Percentiles rank a stretch among this genome's conserved stretches.
phyloP scores from a whole-genome alignment of 2,888 invertebrate genomes.

The Caenorhabditis becei region DNA sequence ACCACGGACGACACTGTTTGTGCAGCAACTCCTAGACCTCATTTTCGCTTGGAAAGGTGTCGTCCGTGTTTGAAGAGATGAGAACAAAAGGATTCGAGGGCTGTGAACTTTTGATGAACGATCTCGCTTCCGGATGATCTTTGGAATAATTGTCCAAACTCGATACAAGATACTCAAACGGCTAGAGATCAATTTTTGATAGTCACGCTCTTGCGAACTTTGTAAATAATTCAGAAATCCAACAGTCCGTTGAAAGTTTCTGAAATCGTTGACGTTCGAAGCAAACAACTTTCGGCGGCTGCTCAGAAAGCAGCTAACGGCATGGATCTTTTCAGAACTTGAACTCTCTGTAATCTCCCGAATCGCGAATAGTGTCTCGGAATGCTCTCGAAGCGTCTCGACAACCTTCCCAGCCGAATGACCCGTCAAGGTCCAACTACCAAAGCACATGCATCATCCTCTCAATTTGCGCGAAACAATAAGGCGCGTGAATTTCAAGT shows the following conservation, averaged over 20 bases:
- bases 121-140: constrained; percentile 4
- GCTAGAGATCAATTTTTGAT: too few relatives aligned
- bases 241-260: too few relatives aligned
- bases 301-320: too few relatives aligned
- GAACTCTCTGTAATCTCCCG: too few relatives aligned
- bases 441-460: constrained; percentile 32
- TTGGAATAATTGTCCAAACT: neutral
- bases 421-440: constrained; percentile 14
- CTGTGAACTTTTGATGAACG: constrained; percentile 7
- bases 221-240: too few relatives aligned
- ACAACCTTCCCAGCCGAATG: neutral
- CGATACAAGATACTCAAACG: neutral
- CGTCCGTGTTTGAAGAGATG: constrained; percentile 6
- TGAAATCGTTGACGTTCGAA: too few relatives aligned
- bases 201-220: too few relatives aligned
- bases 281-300: too few relatives aligned
- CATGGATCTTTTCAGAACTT: too few relatives aligned
- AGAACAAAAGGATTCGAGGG: neutral
- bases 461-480: constrained; percentile 58
- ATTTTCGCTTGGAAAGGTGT: constrained; percentile 20
- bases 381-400: neutral
- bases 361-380: too few relatives aligned
- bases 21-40: constrained; percentile 59
- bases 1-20: constrained; percentile 40
- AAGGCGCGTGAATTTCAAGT: constrained; percentile 39